Evolutionary conservation across 2,113 vertebrate genomes (phyloP).

Genomic region (Triplophysa tibetana): DNA sequence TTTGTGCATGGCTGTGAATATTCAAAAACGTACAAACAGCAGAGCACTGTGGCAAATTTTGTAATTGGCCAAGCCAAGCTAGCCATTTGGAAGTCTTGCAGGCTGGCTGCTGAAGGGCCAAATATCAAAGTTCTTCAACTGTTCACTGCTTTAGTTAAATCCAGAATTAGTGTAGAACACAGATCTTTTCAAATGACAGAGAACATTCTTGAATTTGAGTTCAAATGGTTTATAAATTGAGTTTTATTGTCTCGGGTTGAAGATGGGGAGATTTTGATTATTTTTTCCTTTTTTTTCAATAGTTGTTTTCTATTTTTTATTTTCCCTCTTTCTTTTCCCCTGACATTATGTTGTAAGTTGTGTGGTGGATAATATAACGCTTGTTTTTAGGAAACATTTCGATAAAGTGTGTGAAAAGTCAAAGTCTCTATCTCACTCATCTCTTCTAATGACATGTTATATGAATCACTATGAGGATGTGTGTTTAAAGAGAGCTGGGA

Average conservation of each 20-base stretch:
- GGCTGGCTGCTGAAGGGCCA: neutral
- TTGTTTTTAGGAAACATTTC: no score
- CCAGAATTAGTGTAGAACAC: no score
- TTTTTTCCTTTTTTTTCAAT: no score
- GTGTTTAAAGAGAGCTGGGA: slow-evolving; percentile 7
- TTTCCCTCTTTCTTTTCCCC: no score
- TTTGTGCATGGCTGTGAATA: neutral
- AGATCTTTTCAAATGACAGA: no score
- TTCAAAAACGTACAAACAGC: neutral
- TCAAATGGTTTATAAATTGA: no score
- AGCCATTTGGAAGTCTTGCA: neutral
- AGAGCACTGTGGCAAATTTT: neutral
- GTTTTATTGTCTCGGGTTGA: neutral
- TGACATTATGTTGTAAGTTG: no score
- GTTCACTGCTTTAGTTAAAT: no score
- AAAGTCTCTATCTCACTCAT: neutral
- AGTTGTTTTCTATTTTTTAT: no score
- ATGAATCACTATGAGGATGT: slow-evolving; percentile 33
- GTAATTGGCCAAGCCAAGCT: neutral
- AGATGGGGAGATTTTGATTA: neutral
- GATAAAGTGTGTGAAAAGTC: no score
- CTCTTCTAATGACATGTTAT: slow-evolving; percentile 46
- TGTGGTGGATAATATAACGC: no score
- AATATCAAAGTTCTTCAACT: neutral
- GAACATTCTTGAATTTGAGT: no score